phyloP scores from a whole-genome alignment of 2,888 invertebrate species.

The Hybos culiciformis region DNA sequence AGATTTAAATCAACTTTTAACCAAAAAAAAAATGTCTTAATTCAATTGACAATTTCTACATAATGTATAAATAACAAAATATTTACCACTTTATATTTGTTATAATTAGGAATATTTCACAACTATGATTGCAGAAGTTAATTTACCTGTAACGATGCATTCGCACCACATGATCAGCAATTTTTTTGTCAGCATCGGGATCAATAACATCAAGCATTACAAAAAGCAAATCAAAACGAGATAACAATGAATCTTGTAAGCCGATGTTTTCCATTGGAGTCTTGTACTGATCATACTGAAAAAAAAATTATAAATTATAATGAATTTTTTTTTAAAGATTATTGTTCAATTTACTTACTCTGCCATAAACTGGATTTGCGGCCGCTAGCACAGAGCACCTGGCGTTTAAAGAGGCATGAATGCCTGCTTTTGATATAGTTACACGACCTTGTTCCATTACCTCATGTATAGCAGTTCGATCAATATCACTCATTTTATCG shows the following conservation, averaged over 20 bases:
- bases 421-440: constrained; percentile 97
- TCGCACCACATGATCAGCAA: constrained; percentile 92
- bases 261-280: constrained; percentile 99
- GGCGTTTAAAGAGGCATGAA: constrained; percentile 94
- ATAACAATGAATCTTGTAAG: constrained; percentile 88
- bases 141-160: constrained; percentile 83
- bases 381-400: constrained; percentile 96
- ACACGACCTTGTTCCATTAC: constrained; percentile 98
- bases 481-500: constrained; percentile 98
- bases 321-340: constrained; percentile 7
- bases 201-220: constrained; percentile 92
- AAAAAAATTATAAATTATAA: constrained; percentile 6
- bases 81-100: not conserved
- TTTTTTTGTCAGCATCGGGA: constrained; percentile 76
- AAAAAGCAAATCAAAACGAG: constrained; percentile 96
- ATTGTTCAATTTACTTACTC: too few species aligned
- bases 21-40: too few species aligned
- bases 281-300: constrained; percentile 93
- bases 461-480: constrained; percentile 98
- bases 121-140: not conserved
- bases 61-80: too few species aligned
- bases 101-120: not conserved
- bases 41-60: too few species aligned
- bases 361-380: constrained; percentile 98
- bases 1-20: too few species aligned